A percentile compares a stretch with the other conserved stretches of the same genome.
These are phyloP conservation scores for Arbacia lixula DNA, from an alignment of 53 echinoderm and acorn worm species.

Conservation along the genomic window DNA sequence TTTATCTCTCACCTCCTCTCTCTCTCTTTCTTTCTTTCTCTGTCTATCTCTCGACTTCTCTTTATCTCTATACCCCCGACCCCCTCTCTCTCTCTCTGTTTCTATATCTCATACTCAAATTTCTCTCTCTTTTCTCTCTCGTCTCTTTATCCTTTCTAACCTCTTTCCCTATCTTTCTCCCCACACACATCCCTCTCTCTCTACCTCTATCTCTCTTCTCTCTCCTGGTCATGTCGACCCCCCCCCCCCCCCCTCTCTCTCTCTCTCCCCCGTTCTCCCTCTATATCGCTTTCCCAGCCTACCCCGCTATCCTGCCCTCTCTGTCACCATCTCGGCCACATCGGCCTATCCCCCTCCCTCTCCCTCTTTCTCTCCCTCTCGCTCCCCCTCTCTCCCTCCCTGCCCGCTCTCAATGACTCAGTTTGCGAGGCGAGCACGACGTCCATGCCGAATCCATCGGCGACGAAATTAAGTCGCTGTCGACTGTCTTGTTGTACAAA, in stretches of 20 bases:
- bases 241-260: background rate
- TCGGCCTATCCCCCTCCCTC: too few relatives aligned
- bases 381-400: background rate
- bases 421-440: background rate
- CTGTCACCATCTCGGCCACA: too few relatives aligned
- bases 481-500: constrained; percentile 30
- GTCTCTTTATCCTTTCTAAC: background rate
- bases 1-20: background rate
- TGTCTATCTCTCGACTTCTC: background rate
- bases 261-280: background rate
- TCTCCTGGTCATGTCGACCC: background rate
- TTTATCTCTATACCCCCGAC: background rate
- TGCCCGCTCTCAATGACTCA: constrained; percentile 17
- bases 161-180: too few relatives aligned
- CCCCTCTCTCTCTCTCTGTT: background rate
- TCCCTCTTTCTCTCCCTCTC: background rate
- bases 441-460: constrained; percentile 21
- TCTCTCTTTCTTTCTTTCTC: constrained; percentile 5
- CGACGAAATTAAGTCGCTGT: constrained; percentile 24
- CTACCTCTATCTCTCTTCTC: background rate
- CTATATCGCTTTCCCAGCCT: too few relatives aligned
- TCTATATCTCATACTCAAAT: background rate
- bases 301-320: background rate
- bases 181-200: background rate
- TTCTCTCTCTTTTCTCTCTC: constrained; percentile 9